A percentile compares a stretch with the other conserved stretches of the same genome.
phyloP scores from a whole-genome alignment of 2,888 invertebrate genomes.

The Dicranocentrus wangi region DNA sequence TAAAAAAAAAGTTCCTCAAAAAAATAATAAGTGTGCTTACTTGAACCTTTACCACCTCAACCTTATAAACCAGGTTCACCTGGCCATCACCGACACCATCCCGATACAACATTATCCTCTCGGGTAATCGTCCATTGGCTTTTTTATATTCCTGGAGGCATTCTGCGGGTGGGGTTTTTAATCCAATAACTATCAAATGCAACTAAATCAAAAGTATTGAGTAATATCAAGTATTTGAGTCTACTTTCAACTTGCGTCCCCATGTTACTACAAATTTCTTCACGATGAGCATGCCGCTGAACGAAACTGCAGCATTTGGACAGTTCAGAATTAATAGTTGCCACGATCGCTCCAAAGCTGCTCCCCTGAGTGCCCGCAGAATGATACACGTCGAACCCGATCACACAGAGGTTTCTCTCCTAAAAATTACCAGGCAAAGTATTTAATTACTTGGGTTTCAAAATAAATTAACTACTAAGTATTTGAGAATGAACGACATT shows the following conservation, averaged over 20 bases:
- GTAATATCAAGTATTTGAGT: neutral
- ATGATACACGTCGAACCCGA: conserved; percentile 74
- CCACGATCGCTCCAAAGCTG: conserved; percentile 54
- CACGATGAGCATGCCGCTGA: neutral
- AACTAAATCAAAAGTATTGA: neutral
- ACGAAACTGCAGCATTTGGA: conserved; percentile 36
- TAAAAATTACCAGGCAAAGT: too few relatives aligned
- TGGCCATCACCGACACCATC: conserved; percentile 96
- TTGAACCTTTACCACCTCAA: conserved; percentile 84
- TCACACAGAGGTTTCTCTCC: conserved; percentile 74
- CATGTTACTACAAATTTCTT: conserved; percentile 18
- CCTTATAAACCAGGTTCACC: conserved; percentile 81
- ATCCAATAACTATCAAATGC: too few relatives aligned
- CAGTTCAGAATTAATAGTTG: conserved; percentile 10
- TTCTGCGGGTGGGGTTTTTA: conserved; percentile 62
- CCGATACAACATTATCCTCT: conserved; percentile 88
- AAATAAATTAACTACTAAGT: too few relatives aligned
- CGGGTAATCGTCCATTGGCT: conserved; percentile 78
- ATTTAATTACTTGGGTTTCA: too few relatives aligned
- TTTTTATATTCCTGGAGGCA: conserved; percentile 15
- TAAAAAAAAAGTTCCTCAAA: too few relatives aligned
- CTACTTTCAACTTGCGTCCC: conserved; percentile 18
- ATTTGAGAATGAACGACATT: too few relatives aligned
- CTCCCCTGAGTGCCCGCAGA: conserved; percentile 19
- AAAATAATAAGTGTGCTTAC: too few relatives aligned